Evolutionary conservation across 1,140 invertebrate genomes (phyloP), one percentile per base, ranked within the genome.

Genomic region (Papilio xuthus): DNA sequence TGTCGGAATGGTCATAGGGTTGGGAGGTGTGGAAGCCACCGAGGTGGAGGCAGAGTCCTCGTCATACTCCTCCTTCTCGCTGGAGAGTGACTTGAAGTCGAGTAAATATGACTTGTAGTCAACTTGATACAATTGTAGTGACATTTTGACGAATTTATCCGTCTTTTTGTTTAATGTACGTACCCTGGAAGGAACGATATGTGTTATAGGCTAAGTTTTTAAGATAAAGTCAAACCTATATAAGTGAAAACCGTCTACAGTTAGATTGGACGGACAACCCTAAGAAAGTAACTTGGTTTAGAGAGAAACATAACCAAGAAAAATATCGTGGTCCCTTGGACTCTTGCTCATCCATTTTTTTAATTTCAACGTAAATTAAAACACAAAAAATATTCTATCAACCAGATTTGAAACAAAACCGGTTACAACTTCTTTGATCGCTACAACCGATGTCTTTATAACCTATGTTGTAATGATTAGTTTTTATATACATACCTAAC

Each of bases 41-140:
- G 86, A 60, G 73, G 91, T 89, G 50, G 93, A 93, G 63, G 93
- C 90, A 12, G 91, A 91, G 79, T 96, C 95, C 82, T 95, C 95
- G n/a, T 95, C 95, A 8, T 94, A 92, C 79, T 96, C 95, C 60
- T 95, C 94, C 85, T 97, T 97, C 89, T 98, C 97, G 32, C 95
- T 96, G 18, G 96, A 97, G 10, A 99, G 94, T 80, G 98, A 99
- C 93, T 99, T 99, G 90, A 99, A 99, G 94, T 99, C 99, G 6
- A 99, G 94, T 26, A 99, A 95, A 91, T 98, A 99, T 86, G 98
- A 99, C 93, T 99, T 99, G 88, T 98, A 98, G 93, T 99, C 99
- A 4, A 99, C 99, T 95, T 99, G 99, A 93, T 99, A 99, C 41
- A 99, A 94, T 92, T 99, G 99, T 53, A 99, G 95, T 0, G 98